These are phyloP conservation scores for Antidorcas marsupialis DNA, from an alignment of 2,113 vertebrate genomes.

Conservation along the genomic window DNA sequence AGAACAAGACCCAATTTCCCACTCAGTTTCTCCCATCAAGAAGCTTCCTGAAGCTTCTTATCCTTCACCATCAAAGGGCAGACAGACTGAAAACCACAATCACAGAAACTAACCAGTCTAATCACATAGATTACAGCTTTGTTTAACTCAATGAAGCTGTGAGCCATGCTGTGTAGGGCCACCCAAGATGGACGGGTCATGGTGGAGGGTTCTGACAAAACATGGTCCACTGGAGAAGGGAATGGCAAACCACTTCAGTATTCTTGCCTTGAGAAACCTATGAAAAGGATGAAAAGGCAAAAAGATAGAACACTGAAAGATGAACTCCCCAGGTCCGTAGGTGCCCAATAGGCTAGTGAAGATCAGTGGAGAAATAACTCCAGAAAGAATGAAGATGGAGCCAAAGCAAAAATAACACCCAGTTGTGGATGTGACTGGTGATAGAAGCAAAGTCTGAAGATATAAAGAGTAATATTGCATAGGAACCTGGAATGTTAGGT, in stretches of 20 bases:
- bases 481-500: neutral
- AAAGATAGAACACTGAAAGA: neutral
- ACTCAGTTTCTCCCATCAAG: neutral
- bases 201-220: neutral
- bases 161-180: neutral
- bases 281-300: neutral
- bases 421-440: neutral
- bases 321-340: neutral
- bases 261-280: neutral
- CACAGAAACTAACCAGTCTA: neutral
- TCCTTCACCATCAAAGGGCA: neutral
- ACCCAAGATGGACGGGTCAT: neutral
- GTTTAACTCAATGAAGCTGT: neutral
- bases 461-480: neutral
- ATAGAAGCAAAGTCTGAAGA: neutral
- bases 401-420: neutral
- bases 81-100: neutral
- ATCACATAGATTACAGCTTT: neutral
- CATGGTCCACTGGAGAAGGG: neutral
- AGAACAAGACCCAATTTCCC: neutral
- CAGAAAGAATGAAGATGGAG: fast-evolving
- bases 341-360: neutral
- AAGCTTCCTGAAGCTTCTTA: neutral
- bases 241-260: neutral
- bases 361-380: neutral